Conservation (phyloP, 2,797 vertebrate genomes). For the Dendrocincla fuliginosa region DNA sequence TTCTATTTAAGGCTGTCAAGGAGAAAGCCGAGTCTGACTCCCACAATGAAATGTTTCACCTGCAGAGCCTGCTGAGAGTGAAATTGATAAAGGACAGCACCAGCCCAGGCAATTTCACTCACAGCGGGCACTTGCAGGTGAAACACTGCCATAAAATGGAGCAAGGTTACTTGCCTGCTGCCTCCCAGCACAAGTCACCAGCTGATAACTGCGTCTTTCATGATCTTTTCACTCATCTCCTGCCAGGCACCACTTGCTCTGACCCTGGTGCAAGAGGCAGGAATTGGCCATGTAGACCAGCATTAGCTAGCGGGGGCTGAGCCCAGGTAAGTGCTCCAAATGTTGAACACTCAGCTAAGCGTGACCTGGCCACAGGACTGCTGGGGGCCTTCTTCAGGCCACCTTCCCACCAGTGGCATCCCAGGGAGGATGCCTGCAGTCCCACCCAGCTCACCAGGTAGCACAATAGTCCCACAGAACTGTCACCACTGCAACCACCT, state of each 20-base stretch:
- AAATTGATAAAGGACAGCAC: conserved; percentile 10
- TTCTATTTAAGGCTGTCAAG: conserved; percentile 5
- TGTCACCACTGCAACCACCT: background rate
- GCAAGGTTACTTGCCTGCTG: background rate
- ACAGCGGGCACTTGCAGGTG: conserved; percentile 27
- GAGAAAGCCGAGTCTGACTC: background rate
- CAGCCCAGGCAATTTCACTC: conserved; percentile 39
- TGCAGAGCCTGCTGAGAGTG: background rate
- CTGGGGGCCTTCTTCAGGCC: background rate
- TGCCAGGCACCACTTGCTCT: background rate
- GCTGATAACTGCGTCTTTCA: background rate
- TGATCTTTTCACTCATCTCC: background rate
- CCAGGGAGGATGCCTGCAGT: fast-evolving
- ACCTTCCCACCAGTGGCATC: background rate
- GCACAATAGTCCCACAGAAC: background rate
- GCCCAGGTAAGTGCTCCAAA: background rate
- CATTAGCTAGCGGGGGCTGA: background rate
- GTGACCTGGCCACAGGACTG: fast-evolving
- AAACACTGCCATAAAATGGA: background rate
- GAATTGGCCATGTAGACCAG: background rate
- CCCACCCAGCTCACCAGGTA: background rate
- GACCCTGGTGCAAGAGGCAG: background rate
- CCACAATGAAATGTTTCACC: conserved; percentile 9
- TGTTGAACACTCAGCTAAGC: background rate
- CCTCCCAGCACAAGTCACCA: background rate